Percentiles rank a stretch among this genome's conserved stretches.
These are phyloP conservation scores for Mycalesis mineus DNA, from an alignment of 2,888 invertebrate genomes.

Conservation along the genomic window DNA sequence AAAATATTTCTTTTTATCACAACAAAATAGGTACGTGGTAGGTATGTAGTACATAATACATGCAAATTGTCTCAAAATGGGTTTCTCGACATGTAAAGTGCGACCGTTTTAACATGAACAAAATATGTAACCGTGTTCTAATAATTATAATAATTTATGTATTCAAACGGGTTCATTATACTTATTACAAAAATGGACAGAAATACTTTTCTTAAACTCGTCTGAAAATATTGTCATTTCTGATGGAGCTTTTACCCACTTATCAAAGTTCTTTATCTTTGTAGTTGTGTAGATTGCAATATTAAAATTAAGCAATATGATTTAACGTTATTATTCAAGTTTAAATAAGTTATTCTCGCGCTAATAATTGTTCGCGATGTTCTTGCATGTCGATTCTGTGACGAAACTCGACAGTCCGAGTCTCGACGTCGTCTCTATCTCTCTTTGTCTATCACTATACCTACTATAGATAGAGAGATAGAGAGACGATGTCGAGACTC, in stretches of 20 bases:
- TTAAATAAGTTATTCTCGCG: no score
- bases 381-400: no score
- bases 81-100: conserved; percentile 10
- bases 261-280: conserved; percentile 21
- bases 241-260: conserved; percentile 33
- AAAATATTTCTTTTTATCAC: conserved; percentile 16
- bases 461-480: no score
- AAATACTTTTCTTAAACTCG: conserved; percentile 57
- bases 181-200: conserved; percentile 38
- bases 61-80: conserved; percentile 9
- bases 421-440: no score
- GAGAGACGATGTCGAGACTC: no score
- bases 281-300: conserved; percentile 16
- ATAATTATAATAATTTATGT: background rate
- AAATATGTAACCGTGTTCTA: conserved; percentile 22
- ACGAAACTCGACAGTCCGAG: no score
- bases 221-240: conserved; percentile 59
- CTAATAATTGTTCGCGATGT: no score
- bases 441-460: no score
- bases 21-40: conserved; percentile 6
- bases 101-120: conserved; percentile 18
- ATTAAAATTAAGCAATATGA: no score
- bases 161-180: background rate
- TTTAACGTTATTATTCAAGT: no score
- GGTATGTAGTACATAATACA: background rate